Evolutionary conservation across 1,140 invertebrate species (phyloP), one percentile per base, ranked within the genome.

Genomic region (Cotesia chilonis): DNA sequence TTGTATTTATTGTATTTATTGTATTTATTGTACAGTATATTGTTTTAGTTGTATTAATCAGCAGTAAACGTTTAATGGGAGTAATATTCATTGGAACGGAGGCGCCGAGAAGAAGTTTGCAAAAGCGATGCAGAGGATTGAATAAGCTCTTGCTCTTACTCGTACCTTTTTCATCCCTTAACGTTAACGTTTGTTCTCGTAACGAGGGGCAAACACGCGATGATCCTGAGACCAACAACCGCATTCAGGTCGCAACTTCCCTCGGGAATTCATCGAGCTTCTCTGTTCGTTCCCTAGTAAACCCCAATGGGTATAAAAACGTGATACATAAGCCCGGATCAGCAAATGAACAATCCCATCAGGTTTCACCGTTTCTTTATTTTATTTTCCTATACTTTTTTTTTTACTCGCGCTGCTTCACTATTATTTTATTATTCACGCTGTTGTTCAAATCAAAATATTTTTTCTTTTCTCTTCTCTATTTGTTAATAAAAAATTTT

Each of bases 161-260:
- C 1, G 28, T 28, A 28, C 28, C 28, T 28, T 28, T 28, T 28
- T 28, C 28, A 28, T 28, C 12, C 9, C 35, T 38, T 7, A 6
- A 51, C 55, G 38, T 60, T 60, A 7, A 4, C 36, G 68, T 69
- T 69, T 51, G 12, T 36, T 4, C 55, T 41, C n/a, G 10, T 61
- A 60, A 69, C 68, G 57, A 61, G 20, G 57, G 14, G 60, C 68
- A 69, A 69, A 47, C 68, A 69, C 68, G 68, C 55, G 57, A 69
- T 35, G 38, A 69, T 60, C 36, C 68, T n/a, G 37, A 37, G 57
- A 38, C 37, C 36, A 38, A n/a, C 61, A 64, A 64, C 51, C 36
- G 41, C 55, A 47, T 59, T 55, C 55, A 59, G 52, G 36, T 59
- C 54, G 54, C 10, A 12, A 37, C 3, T 52, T 69, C 67, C 67